Evolutionary conservation across 1,140 invertebrate genomes (phyloP).

Genomic region (Cotesia glomerata): DNA sequence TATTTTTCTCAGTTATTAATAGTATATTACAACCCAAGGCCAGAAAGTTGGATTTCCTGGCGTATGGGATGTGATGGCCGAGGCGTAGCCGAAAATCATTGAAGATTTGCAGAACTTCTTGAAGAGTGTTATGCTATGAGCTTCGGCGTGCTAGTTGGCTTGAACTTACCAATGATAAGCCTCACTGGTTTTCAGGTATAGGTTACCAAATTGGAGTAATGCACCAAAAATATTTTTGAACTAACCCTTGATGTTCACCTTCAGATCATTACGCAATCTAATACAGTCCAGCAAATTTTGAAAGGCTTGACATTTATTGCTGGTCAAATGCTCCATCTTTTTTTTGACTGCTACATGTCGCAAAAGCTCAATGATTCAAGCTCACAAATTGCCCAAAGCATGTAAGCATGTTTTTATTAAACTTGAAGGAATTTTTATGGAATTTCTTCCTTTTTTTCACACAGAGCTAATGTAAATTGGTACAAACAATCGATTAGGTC

Average conservation of each 20-base stretch:
- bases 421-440: not conserved
- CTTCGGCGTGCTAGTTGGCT: not conserved
- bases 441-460: not conserved
- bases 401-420: not conserved
- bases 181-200: not conserved
- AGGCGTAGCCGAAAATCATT: no score
- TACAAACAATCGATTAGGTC: constrained; percentile 6
- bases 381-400: not conserved
- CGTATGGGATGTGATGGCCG: no score
- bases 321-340: not conserved
- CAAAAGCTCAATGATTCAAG: not conserved
- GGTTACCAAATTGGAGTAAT: not conserved
- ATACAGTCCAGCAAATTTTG: not conserved
- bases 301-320: not conserved
- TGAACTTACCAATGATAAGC: not conserved
- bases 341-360: constrained; percentile 8
- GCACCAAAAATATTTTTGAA: no score
- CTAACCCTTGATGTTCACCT: not conserved
- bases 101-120: not conserved
- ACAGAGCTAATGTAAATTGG: constrained; percentile 18
- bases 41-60: no score
- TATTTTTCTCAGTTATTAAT: no score
- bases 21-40: no score
- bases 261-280: not conserved
- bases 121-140: not conserved